phyloP scores from a whole-genome alignment of 2,888 invertebrate species.

The Lycophotia porphyrea region DNA sequence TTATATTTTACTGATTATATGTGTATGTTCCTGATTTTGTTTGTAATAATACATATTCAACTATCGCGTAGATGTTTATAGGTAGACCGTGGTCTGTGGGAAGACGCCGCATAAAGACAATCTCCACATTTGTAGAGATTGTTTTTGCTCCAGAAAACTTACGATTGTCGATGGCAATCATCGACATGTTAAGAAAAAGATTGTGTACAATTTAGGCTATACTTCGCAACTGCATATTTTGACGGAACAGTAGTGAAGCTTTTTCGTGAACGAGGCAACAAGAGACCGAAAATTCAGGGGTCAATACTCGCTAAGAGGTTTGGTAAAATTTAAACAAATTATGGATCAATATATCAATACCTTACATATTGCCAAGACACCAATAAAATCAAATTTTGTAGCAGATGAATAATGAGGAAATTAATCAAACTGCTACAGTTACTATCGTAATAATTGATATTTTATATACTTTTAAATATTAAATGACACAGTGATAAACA shows the following conservation, averaged over 20 bases:
- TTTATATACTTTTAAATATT: neutral
- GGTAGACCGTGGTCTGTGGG: neutral
- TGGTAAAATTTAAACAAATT: neutral
- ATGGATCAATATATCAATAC: neutral
- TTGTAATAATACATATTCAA: constrained; percentile 42
- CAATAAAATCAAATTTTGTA: neutral
- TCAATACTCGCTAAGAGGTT: neutral
- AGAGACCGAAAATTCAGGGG: neutral
- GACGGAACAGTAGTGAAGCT: neutral
- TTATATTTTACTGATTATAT: constrained; percentile 51
- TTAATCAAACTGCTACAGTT: neutral
- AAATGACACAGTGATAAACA: too few relatives aligned
- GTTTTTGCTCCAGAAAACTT: neutral
- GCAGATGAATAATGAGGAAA: neutral
- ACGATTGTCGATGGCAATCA: too few relatives aligned
- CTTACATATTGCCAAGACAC: neutral
- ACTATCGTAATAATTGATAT: neutral
- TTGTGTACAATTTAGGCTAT: neutral
- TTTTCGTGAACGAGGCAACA: neutral
- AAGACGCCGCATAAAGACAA: neutral
- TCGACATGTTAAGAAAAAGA: neutral
- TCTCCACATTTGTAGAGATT: neutral
- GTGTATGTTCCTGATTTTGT: constrained; percentile 23
- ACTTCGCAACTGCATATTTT: neutral
- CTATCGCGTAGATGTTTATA: constrained; percentile 3